These are phyloP conservation scores for Eumacrocentrus americanus DNA, from an alignment of 2,888 invertebrate genomes.

Conservation along the genomic window DNA sequence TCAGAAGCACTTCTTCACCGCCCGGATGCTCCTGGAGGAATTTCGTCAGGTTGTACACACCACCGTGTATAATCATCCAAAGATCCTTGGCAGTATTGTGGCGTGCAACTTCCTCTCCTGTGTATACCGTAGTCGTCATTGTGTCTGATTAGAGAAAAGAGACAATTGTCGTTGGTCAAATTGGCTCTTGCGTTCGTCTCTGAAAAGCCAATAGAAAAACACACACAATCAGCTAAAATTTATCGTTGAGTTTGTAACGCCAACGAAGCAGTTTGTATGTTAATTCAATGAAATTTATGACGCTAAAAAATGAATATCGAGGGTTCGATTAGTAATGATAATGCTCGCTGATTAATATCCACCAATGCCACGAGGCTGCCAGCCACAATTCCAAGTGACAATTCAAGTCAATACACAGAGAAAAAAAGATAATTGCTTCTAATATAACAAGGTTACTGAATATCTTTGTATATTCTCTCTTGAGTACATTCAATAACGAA, in stretches of 20 bases:
- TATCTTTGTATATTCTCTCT: too few species aligned
- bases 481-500: too few species aligned
- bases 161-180: too few species aligned
- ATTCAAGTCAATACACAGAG: neutral
- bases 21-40: slow-evolving; percentile 69
- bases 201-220: too few species aligned
- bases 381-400: neutral
- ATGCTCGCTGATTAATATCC: slow-evolving; percentile 3
- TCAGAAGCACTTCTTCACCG: slow-evolving; percentile 68
- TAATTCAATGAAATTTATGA: neutral
- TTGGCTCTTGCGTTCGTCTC: too few species aligned
- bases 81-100: slow-evolving; percentile 62
- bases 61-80: slow-evolving; percentile 66
- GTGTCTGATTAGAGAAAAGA: slow-evolving; percentile 3
- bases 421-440: too few species aligned
- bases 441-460: too few species aligned
- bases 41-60: slow-evolving; percentile 67
- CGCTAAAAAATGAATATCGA: neutral
- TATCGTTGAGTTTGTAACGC: too few species aligned
- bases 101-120: slow-evolving; percentile 61
- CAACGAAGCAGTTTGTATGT: too few species aligned
- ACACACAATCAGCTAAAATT: too few species aligned
- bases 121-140: slow-evolving; percentile 46
- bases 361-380: neutral
- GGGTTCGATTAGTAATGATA: neutral